phyloP scores from a whole-genome alignment of 2,797 vertebrate genomes.

The Triplophysa yarkandensis region DNA sequence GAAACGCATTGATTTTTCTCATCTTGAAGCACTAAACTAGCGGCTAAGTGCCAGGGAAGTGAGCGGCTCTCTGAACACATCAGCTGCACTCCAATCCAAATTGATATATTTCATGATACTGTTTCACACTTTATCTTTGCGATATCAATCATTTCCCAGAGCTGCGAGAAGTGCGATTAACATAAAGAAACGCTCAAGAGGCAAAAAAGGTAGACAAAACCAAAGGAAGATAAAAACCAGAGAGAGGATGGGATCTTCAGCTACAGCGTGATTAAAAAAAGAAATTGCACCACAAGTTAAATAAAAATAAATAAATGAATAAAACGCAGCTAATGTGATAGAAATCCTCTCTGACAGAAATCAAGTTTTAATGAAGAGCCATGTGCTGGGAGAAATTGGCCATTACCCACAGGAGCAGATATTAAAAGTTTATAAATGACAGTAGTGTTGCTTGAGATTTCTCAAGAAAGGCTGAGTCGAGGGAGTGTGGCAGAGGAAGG shows the following conservation, averaged over 20 bases:
- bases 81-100: constrained; percentile 61
- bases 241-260: constrained; percentile 11
- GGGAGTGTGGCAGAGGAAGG: constrained; percentile 14
- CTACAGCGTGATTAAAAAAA: constrained; percentile 64
- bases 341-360: constrained; percentile 88
- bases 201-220: constrained; percentile 3
- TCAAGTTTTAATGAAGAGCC: constrained; percentile 91
- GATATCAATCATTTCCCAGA: constrained; percentile 56
- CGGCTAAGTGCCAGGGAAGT: constrained; percentile 54
- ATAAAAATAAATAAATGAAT: constrained; percentile 60
- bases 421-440: constrained; percentile 80
- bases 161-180: constrained; percentile 22
- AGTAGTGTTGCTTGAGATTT: constrained; percentile 68
- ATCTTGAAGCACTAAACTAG: constrained; percentile 63
- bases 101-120: constrained; percentile 61
- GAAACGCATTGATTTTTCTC: constrained; percentile 66
- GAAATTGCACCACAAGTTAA: constrained; percentile 54
- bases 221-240: not conserved
- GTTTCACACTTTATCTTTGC: constrained; percentile 54
- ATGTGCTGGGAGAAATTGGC: constrained; percentile 82
- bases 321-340: constrained; percentile 78
- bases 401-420: constrained; percentile 72
- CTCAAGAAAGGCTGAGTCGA: constrained; percentile 55
- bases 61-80: constrained; percentile 61
- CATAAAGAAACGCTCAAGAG: constrained; percentile 10